A percentile compares a stretch with the other conserved stretches of the same genome.
Evolutionary conservation across 2,113 vertebrate species (phyloP).

Genomic region (Talpa occidentalis): DNA sequence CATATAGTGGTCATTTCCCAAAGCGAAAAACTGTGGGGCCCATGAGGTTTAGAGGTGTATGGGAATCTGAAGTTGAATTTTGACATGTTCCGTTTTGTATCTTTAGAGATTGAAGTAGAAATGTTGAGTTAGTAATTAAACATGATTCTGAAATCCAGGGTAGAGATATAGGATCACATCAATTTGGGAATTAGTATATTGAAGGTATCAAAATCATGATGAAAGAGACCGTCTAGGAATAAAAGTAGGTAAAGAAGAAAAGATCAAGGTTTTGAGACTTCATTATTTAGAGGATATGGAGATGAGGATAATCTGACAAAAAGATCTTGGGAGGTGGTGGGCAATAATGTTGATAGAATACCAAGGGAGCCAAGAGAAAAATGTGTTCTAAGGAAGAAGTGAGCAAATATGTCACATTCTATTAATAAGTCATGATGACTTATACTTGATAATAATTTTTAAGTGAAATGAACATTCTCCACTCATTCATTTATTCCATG

Average conservation of each 20-base stretch:
- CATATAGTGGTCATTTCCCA: neutral
- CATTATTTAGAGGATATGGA: neutral
- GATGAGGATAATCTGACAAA: neutral
- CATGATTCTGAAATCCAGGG: conserved; percentile 24
- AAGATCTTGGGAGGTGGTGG: neutral
- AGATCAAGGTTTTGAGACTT: neutral
- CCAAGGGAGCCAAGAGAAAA: neutral
- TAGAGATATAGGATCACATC: neutral
- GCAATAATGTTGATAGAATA: neutral
- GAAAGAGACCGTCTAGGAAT: neutral
- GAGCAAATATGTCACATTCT: neutral
- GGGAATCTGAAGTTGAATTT: neutral
- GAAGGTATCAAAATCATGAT: neutral
- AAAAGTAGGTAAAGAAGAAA: neutral
- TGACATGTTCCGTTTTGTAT: neutral
- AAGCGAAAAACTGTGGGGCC: neutral
- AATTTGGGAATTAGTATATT: neutral
- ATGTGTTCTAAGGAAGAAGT: neutral
- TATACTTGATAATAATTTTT: conserved; percentile 10
- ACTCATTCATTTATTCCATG: neutral
- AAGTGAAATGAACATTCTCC: neutral
- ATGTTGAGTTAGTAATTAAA: conserved; percentile 14
- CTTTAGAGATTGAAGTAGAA: neutral
- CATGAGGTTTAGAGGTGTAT: neutral
- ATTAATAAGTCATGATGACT: neutral